Evolutionary conservation across 2,113 vertebrate genomes (phyloP).

Genomic region (Heptranchias perlo): DNA sequence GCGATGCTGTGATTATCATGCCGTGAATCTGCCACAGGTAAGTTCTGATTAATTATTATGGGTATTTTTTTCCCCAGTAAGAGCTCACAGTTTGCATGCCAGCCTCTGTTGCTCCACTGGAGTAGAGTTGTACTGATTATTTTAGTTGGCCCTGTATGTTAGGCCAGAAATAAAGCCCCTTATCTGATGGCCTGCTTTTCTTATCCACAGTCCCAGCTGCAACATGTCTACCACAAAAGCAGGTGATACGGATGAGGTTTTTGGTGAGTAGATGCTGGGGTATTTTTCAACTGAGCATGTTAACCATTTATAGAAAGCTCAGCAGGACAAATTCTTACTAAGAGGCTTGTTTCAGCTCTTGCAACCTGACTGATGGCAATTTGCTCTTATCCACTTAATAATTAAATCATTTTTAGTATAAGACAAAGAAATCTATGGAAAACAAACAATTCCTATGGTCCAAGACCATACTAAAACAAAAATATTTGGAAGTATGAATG

Average conservation of each 20-base stretch:
- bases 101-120: background rate
- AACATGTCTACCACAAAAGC: conserved; percentile 27
- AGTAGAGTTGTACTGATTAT: conserved; percentile 27
- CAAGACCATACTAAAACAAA: background rate
- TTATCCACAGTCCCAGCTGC: conserved; percentile 22
- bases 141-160: conserved; percentile 28
- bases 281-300: conserved; percentile 10
- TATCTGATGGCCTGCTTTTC: conserved; percentile 33
- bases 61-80: no score
- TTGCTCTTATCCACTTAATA: background rate
- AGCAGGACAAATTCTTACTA: background rate
- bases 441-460: background rate
- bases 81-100: background rate
- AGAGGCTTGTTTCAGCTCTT: background rate
- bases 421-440: background rate
- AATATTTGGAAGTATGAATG: background rate
- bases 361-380: background rate
- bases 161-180: conserved; percentile 33
- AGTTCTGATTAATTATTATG: conserved; percentile 19
- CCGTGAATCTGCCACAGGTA: conserved; percentile 31
- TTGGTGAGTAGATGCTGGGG: conserved; percentile 11
- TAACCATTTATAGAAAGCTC: conserved; percentile 15
- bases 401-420: background rate
- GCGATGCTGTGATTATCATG: conserved; percentile 16
- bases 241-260: conserved; percentile 25